Evolutionary conservation across 1,140 invertebrate species (phyloP), one percentile per base, ranked within the genome.

Genomic region (Drosophila leontia): DNA sequence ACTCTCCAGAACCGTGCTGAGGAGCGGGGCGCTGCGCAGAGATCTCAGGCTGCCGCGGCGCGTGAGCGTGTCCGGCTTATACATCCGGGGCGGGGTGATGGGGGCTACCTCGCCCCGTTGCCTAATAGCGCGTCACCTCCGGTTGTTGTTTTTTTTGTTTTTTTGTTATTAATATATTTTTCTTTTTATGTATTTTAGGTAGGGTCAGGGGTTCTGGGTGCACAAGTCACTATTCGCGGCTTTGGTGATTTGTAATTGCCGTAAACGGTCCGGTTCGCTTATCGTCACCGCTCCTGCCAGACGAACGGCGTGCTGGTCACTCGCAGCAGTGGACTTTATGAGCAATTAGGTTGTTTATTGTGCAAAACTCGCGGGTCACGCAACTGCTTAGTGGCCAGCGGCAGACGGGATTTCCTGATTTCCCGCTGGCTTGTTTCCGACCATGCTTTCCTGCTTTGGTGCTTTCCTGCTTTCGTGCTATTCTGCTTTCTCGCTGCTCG

Each of bases 11-110:
- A 92, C 91, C 69, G 91, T 92, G 56, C 91, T 92, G 15, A 92
- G 82, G 61, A 92, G 75, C 53, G 91, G 91, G 44, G 91, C 91
- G 75, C 91, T 92, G 75, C 91, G 90, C 71, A 92, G 91, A 76
- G 91, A 92, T 91, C 91, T 92, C 57, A 92, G 81, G 82, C 91
- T 92, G 90, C 91, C 91, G 76, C 91, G 91, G 64, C 91, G 82
- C 74, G 85, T 91, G 41, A 91, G 71, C 37, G 91, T 82, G 56
- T 92, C 91, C 65, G 84, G 72, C 56, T 92, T 92, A 92, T 92
- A 92, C 91, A 92, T 92, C 90, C 53, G 69, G 58, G 32, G 15
- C 29, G 35, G 12, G 32, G n/a, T 19, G 13, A 12, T 23, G 7
- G 37, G 17, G 12, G 51, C 41, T 39, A 39, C 68, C 34, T 15